phyloP scores from a whole-genome alignment of 2,888 invertebrate species.

The Scaptomyza caliginosa region DNA sequence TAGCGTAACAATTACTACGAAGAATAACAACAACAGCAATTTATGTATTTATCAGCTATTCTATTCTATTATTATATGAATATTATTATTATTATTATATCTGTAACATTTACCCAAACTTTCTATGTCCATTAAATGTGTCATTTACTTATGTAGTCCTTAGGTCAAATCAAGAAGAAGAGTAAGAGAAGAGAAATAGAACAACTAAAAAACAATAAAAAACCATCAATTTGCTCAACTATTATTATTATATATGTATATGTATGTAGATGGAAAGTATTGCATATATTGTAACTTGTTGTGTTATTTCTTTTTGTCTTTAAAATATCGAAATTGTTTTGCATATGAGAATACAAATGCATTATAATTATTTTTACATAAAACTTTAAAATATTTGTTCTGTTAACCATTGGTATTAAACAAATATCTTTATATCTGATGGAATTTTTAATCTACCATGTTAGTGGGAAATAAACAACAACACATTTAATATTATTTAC shows the following conservation, averaged over 20 bases:
- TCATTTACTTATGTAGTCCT: conserved; percentile 73
- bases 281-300: conserved; percentile 29
- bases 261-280: not conserved
- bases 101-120: conserved; percentile 64
- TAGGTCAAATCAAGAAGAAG: conserved; percentile 44
- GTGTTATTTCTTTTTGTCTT: conserved; percentile 42
- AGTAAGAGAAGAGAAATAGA: not conserved
- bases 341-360: conserved; percentile 37
- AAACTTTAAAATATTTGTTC: conserved; percentile 59
- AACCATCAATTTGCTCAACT: conserved; percentile 52
- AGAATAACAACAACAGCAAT: conserved; percentile 29
- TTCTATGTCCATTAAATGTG: conserved; percentile 76
- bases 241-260: conserved; percentile 23
- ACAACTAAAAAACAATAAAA: conserved; percentile 5
- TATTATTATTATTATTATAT: conserved; percentile 38
- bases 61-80: conserved; percentile 41
- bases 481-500: conserved; percentile 71
- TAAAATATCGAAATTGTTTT: conserved; percentile 46
- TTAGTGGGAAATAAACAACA: conserved; percentile 42
- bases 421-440: conserved; percentile 54
- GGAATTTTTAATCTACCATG: conserved; percentile 59
- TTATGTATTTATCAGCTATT: conserved; percentile 72
- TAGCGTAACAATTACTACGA: conserved; percentile 86
- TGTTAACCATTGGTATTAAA: conserved; percentile 77
- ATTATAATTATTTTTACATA: conserved; percentile 35